Evolutionary conservation across 53 echinoderm and acorn worm genomes (phyloP), one percentile per base, ranked within the genome.

Genomic region (Echinometra lucunter): DNA sequence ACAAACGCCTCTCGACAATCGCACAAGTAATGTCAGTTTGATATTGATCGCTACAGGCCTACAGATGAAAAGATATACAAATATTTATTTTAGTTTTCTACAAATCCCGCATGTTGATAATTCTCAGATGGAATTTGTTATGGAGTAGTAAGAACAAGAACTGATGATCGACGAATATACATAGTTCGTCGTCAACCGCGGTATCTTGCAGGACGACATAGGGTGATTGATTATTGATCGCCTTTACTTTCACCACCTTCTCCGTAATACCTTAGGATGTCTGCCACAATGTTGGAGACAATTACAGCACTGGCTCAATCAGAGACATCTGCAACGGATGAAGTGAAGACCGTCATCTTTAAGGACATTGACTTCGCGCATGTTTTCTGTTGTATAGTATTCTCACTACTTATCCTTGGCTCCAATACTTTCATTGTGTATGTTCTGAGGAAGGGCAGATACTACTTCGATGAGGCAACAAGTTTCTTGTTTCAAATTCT

Each of bases 381-480:
- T 13, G 30, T 88, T 88, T n/a, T 17, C 1, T 55, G 53, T 16
- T 88, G 88, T 56, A 15, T 55, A 3, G 18, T 30, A 17, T 3
- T 55, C 4, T 27, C 88, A 16, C 0, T 88, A 15, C 25, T 88
- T 28, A 88, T 88, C 32, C 15, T 88, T 4, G 21, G 13, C 12
- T 30, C 88, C 10, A 88, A 88, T 30, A 18, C 88, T 28, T 88
- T 88, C 56, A 56, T 88, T n/a, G 49, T 88, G 28, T n/a, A 53
- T 32, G 88, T 88, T 1, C 88, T 88, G 13, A 55, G n/a, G 53
- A 88, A 27, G 10, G 88, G 88, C 12, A 53, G 19, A 35, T 55
- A 27, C 56, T 88, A 13, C 49, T 88, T 88, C 37, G 88, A 88
- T 30, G 88, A 88, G 25, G 53, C 45, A 35, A 88, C 56, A 0